Percentiles rank a stretch among this genome's conserved stretches.
Evolutionary conservation across 2,113 vertebrate genomes (phyloP).

Genomic region (Canis aureus): DNA sequence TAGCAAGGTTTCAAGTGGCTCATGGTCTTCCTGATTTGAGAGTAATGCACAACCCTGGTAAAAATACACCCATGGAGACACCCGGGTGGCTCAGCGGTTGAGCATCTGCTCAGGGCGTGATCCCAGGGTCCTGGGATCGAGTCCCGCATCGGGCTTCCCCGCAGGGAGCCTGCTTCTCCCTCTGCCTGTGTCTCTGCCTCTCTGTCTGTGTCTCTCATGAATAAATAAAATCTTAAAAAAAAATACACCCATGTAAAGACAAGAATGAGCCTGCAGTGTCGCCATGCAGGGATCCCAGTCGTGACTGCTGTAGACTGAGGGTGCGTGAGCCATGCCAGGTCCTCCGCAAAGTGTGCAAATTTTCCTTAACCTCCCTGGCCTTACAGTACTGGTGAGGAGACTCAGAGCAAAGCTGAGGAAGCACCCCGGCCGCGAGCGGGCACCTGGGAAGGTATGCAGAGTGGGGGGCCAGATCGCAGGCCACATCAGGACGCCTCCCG

Average conservation of each 20-base stretch:
- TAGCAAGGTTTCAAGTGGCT: neutral
- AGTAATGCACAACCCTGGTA: fast-evolving
- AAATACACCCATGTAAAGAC: fast-evolving
- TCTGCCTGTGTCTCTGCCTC: too few relatives aligned
- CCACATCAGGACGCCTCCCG: fast-evolving
- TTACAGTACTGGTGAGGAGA: fast-evolving
- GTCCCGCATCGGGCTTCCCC: too few relatives aligned
- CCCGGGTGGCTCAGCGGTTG: too few relatives aligned
- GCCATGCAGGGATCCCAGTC: fast-evolving
- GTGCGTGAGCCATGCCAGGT: fast-evolving
- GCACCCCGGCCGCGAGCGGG: fast-evolving
- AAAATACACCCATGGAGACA: neutral
- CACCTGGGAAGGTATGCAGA: fast-evolving
- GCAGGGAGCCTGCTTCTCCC: too few relatives aligned
- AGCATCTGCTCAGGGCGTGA: too few relatives aligned
- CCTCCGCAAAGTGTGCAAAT: fast-evolving
- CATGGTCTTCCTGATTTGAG: fast-evolving
- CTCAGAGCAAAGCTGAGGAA: fast-evolving
- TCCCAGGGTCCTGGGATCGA: too few relatives aligned
- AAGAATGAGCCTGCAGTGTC: fast-evolving
- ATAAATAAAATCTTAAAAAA: too few relatives aligned
- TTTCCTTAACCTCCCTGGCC: fast-evolving
- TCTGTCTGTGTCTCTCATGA: too few relatives aligned
- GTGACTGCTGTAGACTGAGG: fast-evolving
- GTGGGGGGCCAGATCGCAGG: fast-evolving